Conservation (phyloP, 2,888 invertebrate genomes). For the Drosophila neonasuta region DNA sequence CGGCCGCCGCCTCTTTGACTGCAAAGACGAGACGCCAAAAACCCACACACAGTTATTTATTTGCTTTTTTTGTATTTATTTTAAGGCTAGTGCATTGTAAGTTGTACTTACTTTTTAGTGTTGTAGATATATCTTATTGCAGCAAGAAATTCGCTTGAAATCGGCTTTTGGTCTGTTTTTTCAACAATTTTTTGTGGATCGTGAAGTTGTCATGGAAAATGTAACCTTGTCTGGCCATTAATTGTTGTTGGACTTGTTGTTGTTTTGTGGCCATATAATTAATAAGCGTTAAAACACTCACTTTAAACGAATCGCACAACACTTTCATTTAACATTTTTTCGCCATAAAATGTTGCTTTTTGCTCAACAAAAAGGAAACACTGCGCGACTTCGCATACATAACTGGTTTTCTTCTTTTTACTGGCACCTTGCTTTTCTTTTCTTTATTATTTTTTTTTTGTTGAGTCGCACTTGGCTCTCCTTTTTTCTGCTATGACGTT, state of each 20-base stretch:
- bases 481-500: slow-evolving; percentile 3
- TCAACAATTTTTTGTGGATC: slow-evolving; percentile 7
- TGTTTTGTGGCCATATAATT: slow-evolving; percentile 48
- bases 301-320: slow-evolving; percentile 49
- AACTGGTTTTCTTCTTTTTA: slow-evolving; percentile 62
- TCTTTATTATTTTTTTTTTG: slow-evolving; percentile 36
- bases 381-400: slow-evolving; percentile 53
- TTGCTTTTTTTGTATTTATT: slow-evolving; percentile 8
- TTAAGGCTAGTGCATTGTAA: slow-evolving; percentile 38
- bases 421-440: slow-evolving; percentile 42
- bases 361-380: slow-evolving; percentile 65
- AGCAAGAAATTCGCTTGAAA: slow-evolving; percentile 56
- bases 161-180: slow-evolving; percentile 41
- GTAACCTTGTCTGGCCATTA: slow-evolving; percentile 50
- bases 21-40: slow-evolving; percentile 58
- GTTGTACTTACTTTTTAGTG: slow-evolving; percentile 60
- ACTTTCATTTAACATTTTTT: slow-evolving; percentile 70
- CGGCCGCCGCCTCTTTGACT: slow-evolving; percentile 53
- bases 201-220: slow-evolving; percentile 44
- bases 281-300: slow-evolving; percentile 46
- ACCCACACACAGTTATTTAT: slow-evolving; percentile 26
- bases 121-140: slow-evolving; percentile 2
- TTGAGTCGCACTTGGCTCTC: slow-evolving; percentile 10
- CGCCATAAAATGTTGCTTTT: slow-evolving; percentile 49
- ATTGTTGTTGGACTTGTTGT: slow-evolving; percentile 36